Evolutionary conservation across 2,797 vertebrate species (phyloP).

Genomic region (Premnoplex brunnescens): DNA sequence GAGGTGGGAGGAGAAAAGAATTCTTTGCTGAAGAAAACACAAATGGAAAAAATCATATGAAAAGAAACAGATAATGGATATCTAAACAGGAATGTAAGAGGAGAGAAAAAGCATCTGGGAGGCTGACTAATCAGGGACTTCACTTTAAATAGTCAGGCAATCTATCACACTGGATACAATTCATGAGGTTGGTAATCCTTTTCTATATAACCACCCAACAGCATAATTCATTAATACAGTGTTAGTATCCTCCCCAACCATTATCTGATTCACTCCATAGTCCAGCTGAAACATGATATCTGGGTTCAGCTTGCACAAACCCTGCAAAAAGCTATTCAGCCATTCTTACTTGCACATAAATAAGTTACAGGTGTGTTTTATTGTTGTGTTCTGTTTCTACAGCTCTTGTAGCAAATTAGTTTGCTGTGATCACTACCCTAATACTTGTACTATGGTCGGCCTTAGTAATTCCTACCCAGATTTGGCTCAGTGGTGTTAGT

Average conservation of each 20-base stretch:
- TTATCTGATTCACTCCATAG: background rate
- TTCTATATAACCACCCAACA: background rate
- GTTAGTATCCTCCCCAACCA: background rate
- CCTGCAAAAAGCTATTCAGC: background rate
- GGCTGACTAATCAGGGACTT: background rate
- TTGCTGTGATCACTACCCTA: background rate
- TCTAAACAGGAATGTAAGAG: slow-evolving; percentile 19
- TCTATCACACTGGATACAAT: slow-evolving; percentile 40
- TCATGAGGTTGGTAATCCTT: background rate
- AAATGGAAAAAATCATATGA: background rate
- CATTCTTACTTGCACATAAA: background rate
- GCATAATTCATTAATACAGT: background rate
- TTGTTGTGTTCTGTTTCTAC: background rate
- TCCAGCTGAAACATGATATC: background rate
- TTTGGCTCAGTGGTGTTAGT: background rate
- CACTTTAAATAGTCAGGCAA: slow-evolving; percentile 42
- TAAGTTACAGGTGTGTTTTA: background rate
- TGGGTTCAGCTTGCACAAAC: background rate
- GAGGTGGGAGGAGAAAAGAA: background rate
- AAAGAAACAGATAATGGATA: slow-evolving; percentile 16
- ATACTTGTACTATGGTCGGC: background rate
- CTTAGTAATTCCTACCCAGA: background rate
- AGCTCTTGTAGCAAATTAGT: background rate
- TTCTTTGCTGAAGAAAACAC: background rate
- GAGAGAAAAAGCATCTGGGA: slow-evolving; percentile 31